These are phyloP conservation scores for Leptopterna dolabrata DNA, from an alignment of 2,888 invertebrate genomes.

Conservation along the genomic window DNA sequence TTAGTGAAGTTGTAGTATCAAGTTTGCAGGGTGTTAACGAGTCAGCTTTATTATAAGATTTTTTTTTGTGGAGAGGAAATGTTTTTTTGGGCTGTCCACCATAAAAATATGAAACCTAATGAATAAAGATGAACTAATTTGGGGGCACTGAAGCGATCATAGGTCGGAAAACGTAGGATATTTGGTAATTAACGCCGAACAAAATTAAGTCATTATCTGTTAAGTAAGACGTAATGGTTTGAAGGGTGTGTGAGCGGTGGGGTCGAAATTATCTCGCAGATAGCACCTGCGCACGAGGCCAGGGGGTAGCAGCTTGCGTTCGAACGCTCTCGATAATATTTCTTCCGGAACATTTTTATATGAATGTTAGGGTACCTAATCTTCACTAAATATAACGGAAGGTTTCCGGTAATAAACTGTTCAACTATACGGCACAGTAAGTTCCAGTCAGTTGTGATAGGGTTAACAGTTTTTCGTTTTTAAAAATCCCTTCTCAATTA, in stretches of 20 bases:
- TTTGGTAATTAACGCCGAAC: slow-evolving; percentile 32
- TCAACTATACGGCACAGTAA: too few species aligned
- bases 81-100: not conserved
- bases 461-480: too few species aligned
- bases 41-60: not conserved
- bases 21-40: slow-evolving; percentile 12
- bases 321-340: not conserved
- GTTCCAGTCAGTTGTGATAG: too few species aligned
- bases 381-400: too few species aligned
- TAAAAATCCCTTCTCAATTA: too few species aligned
- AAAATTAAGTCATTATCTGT: slow-evolving; percentile 52
- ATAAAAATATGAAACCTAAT: slow-evolving; percentile 47
- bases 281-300: slow-evolving; percentile 33
- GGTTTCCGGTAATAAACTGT: too few species aligned
- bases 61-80: not conserved
- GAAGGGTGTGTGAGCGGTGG: not conserved
- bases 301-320: not conserved
- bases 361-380: not conserved
- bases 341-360: not conserved
- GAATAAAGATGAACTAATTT: slow-evolving; percentile 38
- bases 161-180: slow-evolving; percentile 4
- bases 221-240: slow-evolving; percentile 49
- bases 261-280: slow-evolving; percentile 42
- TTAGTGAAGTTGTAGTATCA: not conserved
- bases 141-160: slow-evolving; percentile 16